Evolutionary conservation across 30 jellyfish, hydroid and myxozoan species (phyloP), one percentile per base, ranked within the genome.

Genomic region (Sanderia malayensis): DNA sequence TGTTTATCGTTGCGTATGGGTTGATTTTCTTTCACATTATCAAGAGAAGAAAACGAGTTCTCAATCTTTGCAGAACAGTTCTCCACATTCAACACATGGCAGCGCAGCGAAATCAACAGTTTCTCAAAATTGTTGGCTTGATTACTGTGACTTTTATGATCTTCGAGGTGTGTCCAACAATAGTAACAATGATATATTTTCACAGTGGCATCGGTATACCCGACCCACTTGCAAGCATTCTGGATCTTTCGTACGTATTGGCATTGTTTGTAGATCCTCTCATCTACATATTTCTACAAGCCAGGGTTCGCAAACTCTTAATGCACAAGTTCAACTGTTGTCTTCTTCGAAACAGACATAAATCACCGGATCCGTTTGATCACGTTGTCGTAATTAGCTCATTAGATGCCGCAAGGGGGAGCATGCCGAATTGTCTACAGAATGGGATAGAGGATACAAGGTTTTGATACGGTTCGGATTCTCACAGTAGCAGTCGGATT

Each of bases 141-240:
- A 76, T 76, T 37, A 46, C 21, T 47, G n/a, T 63, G 18, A 76
- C 79, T 7, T 76, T 44, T 30, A 1, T 76, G 47, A 62, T 76
- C 25, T 76, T 76, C 46, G 87, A 76, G 33, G 87, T 76, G 7
- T 31, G 49, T 21, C 87, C 87, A 4, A 61, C 79, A 3, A 49
- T 55, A 15, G 59, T 64, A 4, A 65, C 47, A 2, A 17, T 61
- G 58, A 19, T 30, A 15, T 76, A 31, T 15, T 46, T 52, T 30
- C 52, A 32, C 53, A 76, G 30, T 2, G 59, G 46, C 10, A 23
- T 17, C 0, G 30, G 20, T 3, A 52, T 76, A 25, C 73, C 79
- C 0, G 44, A 53, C 13, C 23, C 57, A 10, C 80, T 76, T 20
- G 87, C 49, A 31, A 68, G 73, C 11, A 17, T 44, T 7, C 34